Conservation (phyloP, 2,797 vertebrate species). For the Spatula clypeata region DNA sequence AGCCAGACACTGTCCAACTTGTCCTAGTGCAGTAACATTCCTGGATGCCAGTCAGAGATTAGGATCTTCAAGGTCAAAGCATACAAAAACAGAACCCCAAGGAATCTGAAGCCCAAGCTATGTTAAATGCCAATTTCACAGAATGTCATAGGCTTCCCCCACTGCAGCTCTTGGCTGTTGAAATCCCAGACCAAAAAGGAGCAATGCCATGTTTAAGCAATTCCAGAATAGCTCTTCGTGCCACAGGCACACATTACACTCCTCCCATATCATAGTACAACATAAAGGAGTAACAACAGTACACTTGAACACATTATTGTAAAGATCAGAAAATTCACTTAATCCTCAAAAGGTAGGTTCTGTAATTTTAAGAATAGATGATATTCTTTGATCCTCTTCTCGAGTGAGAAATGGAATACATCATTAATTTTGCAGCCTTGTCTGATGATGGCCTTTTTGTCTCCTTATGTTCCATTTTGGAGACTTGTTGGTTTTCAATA, state of each 20-base stretch:
- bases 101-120: background rate
- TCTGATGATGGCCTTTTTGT: background rate
- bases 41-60: background rate
- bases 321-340: background rate
- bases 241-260: background rate
- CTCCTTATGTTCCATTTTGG: background rate
- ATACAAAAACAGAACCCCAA: background rate
- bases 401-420: background rate
- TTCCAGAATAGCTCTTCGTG: background rate
- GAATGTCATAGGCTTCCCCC: background rate
- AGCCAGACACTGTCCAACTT: background rate
- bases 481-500: background rate
- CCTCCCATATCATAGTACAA: background rate
- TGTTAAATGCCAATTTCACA: background rate
- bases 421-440: accelerated
- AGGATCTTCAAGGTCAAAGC: background rate
- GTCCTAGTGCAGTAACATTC: background rate
- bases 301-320: background rate
- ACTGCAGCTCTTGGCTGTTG: background rate
- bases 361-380: background rate
- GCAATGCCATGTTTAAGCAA: background rate
- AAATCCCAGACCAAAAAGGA: background rate
- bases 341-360: background rate
- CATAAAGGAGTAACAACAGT: background rate
- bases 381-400: background rate